Evolutionary conservation across 2,113 vertebrate genomes (phyloP).

Genomic region (Saguinus imperator): DNA sequence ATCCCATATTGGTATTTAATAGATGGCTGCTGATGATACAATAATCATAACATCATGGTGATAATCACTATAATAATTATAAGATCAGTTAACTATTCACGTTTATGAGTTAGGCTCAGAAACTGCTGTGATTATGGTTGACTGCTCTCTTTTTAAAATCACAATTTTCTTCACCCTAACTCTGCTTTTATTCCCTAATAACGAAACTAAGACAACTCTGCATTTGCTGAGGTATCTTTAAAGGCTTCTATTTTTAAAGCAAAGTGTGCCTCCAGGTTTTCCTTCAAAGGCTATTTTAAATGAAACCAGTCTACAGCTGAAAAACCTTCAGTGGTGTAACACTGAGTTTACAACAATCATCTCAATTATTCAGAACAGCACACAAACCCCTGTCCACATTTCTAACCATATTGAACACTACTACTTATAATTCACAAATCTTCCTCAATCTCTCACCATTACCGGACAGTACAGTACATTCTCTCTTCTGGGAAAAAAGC

Average conservation of each 20-base stretch:
- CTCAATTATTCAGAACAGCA: background rate
- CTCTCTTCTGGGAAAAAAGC: background rate
- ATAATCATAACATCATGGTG: background rate
- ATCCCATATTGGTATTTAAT: background rate
- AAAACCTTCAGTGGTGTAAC: background rate
- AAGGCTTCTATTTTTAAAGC: background rate
- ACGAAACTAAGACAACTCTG: background rate
- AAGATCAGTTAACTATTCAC: background rate
- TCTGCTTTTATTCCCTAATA: background rate
- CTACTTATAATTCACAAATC: background rate
- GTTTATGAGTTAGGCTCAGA: background rate
- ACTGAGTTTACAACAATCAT: background rate
- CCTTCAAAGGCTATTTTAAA: constrained; percentile 60
- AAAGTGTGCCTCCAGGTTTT: background rate
- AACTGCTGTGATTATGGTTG: background rate
- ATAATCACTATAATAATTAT: background rate
- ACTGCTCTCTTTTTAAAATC: background rate
- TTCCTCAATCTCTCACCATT: background rate
- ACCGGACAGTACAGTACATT: background rate
- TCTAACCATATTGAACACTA: background rate
- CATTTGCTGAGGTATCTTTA: background rate
- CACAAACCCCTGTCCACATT: background rate
- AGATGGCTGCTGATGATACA: background rate
- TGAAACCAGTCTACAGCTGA: background rate
- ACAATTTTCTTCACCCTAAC: background rate